A percentile compares a stretch with the other conserved stretches of the same genome.
Evolutionary conservation across 2,888 invertebrate species (phyloP).

Genomic region (Drosophila formosana): DNA sequence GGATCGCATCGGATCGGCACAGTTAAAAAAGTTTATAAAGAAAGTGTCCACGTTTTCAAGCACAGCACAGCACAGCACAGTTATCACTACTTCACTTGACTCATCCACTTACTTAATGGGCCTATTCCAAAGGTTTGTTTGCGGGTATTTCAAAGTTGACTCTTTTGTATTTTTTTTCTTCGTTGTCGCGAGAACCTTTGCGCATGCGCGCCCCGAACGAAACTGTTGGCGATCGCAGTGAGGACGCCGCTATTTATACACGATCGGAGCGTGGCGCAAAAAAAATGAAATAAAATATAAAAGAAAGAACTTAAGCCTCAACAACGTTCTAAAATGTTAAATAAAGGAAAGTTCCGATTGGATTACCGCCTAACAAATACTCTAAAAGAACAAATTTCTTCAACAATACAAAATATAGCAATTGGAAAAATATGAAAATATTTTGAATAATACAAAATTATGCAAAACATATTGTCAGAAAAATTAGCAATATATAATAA

Average conservation of each 20-base stretch:
- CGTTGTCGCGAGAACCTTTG: slow-evolving; percentile 44
- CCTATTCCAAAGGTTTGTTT: slow-evolving; percentile 25
- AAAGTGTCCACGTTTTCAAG: slow-evolving; percentile 52
- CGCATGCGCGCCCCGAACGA: slow-evolving; percentile 72
- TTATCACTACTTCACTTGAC: slow-evolving; percentile 37
- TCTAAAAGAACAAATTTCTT: slow-evolving; percentile 13
- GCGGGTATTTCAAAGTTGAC: slow-evolving; percentile 31
- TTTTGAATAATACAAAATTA: neutral
- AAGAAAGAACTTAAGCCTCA: slow-evolving; percentile 32
- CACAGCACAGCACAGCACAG: neutral
- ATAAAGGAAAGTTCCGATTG: slow-evolving; percentile 23
- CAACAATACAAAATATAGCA: neutral
- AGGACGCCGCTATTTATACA: slow-evolving; percentile 77
- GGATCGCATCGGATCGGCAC: slow-evolving; percentile 14
- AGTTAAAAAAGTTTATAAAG: slow-evolving; percentile 37
- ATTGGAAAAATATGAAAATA: neutral
- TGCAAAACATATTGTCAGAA: neutral
- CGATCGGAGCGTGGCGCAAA: slow-evolving; percentile 48
- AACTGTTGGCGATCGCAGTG: slow-evolving; percentile 72
- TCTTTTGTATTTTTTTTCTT: slow-evolving; percentile 9
- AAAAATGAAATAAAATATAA: slow-evolving; percentile 27
- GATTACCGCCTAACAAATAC: slow-evolving; percentile 33
- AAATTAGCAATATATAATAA: neutral
- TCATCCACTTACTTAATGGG: slow-evolving; percentile 43
- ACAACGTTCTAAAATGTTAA: slow-evolving; percentile 58